These are phyloP conservation scores for Phenganax marumi DNA, from an alignment of 92 coral and sea anemone genomes.

Conservation along the genomic window DNA sequence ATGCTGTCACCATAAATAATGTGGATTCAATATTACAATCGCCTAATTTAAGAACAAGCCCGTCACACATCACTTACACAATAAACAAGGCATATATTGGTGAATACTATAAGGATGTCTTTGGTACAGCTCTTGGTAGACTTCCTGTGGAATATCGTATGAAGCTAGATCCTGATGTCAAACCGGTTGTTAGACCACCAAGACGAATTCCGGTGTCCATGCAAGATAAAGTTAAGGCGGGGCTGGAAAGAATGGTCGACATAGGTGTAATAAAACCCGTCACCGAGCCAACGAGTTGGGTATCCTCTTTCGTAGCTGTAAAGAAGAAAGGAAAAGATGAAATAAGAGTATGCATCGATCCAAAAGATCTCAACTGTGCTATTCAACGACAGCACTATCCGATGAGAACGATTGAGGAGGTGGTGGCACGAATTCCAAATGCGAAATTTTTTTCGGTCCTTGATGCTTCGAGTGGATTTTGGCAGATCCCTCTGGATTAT, in stretches of 20 bases:
- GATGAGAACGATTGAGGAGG: conserved; percentile 13
- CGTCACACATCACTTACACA: not conserved
- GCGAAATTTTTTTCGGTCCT: conserved; percentile 25
- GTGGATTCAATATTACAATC: conserved; percentile 22
- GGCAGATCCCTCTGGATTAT: conserved; percentile 33
- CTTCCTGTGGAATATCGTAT: conserved; percentile 37
- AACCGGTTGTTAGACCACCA: conserved; percentile 44
- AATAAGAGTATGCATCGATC: conserved; percentile 45
- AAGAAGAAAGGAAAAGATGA: conserved; percentile 37
- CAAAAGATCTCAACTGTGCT: conserved; percentile 39
- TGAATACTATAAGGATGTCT: conserved; percentile 24
- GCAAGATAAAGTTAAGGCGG: too few relatives aligned
- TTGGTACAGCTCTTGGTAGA: conserved; percentile 44
- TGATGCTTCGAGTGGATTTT: conserved; percentile 39
- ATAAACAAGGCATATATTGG: not conserved
- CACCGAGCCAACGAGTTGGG: conserved; percentile 39
- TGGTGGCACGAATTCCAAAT: conserved; percentile 24
- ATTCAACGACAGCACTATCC: conserved; percentile 5
- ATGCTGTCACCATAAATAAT: conserved; percentile 36
- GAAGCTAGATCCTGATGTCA: conserved; percentile 42
- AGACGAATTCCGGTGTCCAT: too few relatives aligned
- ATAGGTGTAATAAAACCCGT: conserved; percentile 40
- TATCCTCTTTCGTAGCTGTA: conserved; percentile 35
- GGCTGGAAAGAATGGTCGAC: conserved; percentile 39
- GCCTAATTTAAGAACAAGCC: not conserved